phyloP scores from a whole-genome alignment of 2,888 invertebrate genomes.

The Tenthredo scrophulariae region DNA sequence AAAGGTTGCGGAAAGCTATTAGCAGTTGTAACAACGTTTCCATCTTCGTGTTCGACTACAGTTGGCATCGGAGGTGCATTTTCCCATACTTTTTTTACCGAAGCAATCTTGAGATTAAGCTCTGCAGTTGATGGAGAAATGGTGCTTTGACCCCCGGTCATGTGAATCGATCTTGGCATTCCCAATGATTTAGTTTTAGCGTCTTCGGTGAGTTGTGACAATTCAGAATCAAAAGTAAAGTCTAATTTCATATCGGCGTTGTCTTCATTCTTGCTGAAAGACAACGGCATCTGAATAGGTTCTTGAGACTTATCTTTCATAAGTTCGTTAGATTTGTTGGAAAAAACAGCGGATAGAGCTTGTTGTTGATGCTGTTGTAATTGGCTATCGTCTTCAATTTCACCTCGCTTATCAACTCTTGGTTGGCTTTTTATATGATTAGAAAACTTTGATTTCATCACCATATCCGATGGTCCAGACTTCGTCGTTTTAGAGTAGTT shows the following conservation, averaged over 20 bases:
- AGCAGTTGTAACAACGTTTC: constrained; percentile 78
- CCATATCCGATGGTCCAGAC: constrained; percentile 78
- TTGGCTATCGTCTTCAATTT: constrained; percentile 81
- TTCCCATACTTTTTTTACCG: constrained; percentile 94
- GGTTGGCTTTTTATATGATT: constrained; percentile 78
- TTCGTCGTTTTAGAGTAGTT: constrained; percentile 90
- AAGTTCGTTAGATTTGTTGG: constrained; percentile 79
- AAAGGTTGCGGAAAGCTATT: constrained; percentile 76
- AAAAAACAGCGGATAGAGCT: constrained; percentile 76
- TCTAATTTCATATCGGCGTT: constrained; percentile 94
- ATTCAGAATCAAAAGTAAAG: constrained; percentile 92
- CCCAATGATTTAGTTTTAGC: constrained; percentile 81
- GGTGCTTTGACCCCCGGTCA: constrained; percentile 84
- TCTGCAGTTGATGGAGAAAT: constrained; percentile 93
- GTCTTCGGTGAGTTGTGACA: constrained; percentile 87
- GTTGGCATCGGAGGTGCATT: constrained; percentile 84
- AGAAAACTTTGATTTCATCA: constrained; percentile 83
- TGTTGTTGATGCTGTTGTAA: constrained; percentile 70
- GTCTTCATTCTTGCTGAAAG: constrained; percentile 87
- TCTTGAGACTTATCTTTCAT: constrained; percentile 79
- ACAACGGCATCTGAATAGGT: constrained; percentile 83
- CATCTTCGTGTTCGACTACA: constrained; percentile 82
- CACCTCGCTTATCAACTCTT: constrained; percentile 79
- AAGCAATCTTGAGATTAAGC: constrained; percentile 95
- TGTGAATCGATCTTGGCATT: constrained; percentile 83